These are phyloP conservation scores for Drosophila algonquin DNA, from an alignment of 2,888 invertebrate species.

Conservation along the genomic window DNA sequence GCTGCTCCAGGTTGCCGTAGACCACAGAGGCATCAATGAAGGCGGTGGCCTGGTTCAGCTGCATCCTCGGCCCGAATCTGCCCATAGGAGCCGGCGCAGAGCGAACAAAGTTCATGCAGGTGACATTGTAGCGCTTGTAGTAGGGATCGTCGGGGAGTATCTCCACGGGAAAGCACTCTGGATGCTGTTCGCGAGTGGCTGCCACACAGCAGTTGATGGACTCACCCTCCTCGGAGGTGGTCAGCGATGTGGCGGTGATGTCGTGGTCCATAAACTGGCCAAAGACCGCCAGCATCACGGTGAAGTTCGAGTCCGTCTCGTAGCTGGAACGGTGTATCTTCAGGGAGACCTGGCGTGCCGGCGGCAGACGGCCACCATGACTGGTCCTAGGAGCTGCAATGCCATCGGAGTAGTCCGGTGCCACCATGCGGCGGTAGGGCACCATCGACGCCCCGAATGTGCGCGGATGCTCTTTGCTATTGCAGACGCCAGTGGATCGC, in stretches of 20 bases:
- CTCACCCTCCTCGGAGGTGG: slow-evolving; percentile 88
- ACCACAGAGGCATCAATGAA: slow-evolving; percentile 94
- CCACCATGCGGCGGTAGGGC: slow-evolving; percentile 89
- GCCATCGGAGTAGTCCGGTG: slow-evolving; percentile 91
- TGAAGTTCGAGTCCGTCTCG: slow-evolving; percentile 89
- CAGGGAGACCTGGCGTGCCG: slow-evolving; percentile 90
- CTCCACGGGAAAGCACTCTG: slow-evolving; percentile 92
- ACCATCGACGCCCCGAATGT: slow-evolving; percentile 89
- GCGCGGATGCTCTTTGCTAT: slow-evolving; percentile 88
- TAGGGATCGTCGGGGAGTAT: slow-evolving; percentile 89
- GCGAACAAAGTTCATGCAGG: slow-evolving; percentile 94
- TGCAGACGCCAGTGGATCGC: slow-evolving; percentile 90
- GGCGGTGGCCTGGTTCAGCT: slow-evolving; percentile 92
- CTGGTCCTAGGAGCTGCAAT: slow-evolving; percentile 87
- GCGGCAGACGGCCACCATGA: slow-evolving; percentile 85
- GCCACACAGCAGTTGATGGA: slow-evolving; percentile 89
- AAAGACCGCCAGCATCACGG: slow-evolving; percentile 94
- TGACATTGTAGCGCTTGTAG: slow-evolving; percentile 87
- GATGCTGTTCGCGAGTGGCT: slow-evolving; percentile 85
- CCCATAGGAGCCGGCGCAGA: slow-evolving; percentile 92
- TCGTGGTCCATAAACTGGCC: slow-evolving; percentile 96
- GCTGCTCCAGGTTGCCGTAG: slow-evolving; percentile 88
- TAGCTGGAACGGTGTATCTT: slow-evolving; percentile 90
- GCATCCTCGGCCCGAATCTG: slow-evolving; percentile 91
- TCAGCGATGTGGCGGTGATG: slow-evolving; percentile 92